Evolutionary conservation across 2,113 vertebrate genomes (phyloP).

Genomic region (Epinephelus moara): DNA sequence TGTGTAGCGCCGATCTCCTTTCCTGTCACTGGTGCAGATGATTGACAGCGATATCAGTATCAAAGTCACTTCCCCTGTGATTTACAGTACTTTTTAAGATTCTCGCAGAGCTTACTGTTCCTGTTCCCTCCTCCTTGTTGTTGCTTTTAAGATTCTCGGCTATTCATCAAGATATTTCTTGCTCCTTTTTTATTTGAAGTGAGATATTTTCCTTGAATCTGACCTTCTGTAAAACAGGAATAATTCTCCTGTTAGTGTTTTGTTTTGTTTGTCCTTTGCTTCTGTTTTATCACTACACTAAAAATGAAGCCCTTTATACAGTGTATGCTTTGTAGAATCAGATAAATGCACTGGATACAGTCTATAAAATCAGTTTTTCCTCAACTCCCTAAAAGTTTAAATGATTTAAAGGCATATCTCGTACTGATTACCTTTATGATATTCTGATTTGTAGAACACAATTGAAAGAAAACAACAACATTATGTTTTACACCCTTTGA

Average conservation of each 20-base stretch:
- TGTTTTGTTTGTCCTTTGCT: background rate
- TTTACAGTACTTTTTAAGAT: background rate
- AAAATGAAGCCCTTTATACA: background rate
- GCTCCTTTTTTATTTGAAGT: background rate
- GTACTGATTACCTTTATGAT: no score
- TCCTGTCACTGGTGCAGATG: background rate
- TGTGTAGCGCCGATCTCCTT: background rate
- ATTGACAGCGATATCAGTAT: no score
- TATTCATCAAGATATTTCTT: background rate
- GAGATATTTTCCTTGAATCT: conserved; percentile 14
- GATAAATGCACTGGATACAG: background rate
- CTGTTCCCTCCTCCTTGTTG: background rate
- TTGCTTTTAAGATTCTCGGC: background rate
- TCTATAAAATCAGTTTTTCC: background rate
- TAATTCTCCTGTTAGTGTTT: conserved; percentile 8
- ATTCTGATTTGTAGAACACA: background rate
- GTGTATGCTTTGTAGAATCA: no score
- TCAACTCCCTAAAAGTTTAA: no score
- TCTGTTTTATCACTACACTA: background rate
- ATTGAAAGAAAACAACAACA: background rate
- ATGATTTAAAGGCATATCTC: no score
- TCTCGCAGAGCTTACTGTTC: background rate
- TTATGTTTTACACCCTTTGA: background rate
- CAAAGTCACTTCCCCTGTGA: background rate
- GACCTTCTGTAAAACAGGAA: conserved; percentile 27